These are phyloP conservation scores for Drosophila leontia DNA, from an alignment of 1,140 invertebrate species.

Conservation along the genomic window DNA sequence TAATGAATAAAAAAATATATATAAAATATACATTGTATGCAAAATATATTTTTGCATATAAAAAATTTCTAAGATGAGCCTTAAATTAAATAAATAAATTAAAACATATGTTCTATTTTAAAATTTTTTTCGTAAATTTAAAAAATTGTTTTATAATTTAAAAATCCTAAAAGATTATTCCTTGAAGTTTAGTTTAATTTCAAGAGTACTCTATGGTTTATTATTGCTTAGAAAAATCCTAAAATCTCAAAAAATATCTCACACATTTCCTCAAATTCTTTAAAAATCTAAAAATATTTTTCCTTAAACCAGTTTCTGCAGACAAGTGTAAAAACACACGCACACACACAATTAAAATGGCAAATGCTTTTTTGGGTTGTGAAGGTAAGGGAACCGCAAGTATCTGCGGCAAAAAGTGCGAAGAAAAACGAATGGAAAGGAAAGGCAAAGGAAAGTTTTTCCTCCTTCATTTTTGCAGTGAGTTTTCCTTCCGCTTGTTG, in stretches of 20 bases:
- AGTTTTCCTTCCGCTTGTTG: conserved; percentile 29
- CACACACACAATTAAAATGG: conserved; percentile 61
- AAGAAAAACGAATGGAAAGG: background rate
- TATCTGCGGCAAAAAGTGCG: conserved; percentile 39
- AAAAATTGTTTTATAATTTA: no score
- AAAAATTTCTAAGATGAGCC: no score
- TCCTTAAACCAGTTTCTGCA: background rate
- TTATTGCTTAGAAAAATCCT: background rate
- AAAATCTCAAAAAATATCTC: background rate
- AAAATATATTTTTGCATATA: no score
- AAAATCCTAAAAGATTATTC: no score
- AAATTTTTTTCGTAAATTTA: no score
- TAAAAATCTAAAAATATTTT: background rate
- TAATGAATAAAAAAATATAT: no score
- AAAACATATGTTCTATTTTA: no score
- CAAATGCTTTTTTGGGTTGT: conserved; percentile 8
- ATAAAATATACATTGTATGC: no score
- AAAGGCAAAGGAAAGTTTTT: conserved; percentile 15
- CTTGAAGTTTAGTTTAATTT: background rate
- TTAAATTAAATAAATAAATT: no score
- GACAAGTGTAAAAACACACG: conserved; percentile 9
- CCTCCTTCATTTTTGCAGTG: background rate
- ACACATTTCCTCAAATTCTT: background rate
- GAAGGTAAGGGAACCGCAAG: conserved; percentile 52
- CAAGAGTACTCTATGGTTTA: background rate